Conservation (phyloP, 92 coral and sea anemone genomes). For the Muricea muricata region DNA sequence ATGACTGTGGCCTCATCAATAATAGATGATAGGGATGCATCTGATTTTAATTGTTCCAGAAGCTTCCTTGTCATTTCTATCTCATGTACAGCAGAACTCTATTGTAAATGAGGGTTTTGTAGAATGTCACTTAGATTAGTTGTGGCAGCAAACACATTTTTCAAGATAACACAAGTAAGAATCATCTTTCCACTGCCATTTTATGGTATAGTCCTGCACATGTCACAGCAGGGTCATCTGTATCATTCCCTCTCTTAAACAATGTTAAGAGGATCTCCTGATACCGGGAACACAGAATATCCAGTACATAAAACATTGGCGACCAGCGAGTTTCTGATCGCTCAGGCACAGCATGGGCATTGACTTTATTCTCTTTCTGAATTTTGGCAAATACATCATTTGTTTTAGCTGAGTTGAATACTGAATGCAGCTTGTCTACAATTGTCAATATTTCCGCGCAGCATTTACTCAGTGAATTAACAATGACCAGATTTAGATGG, state of each 20-base stretch:
- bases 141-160: conserved; percentile 7
- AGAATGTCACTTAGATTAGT: conserved; percentile 1
- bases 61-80: conserved; percentile 11
- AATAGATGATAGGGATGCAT: not conserved
- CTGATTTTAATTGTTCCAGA: not conserved
- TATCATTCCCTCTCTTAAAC: conserved; percentile 1
- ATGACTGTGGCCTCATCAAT: conserved; percentile 15
- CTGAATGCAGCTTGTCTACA: conserved; percentile 26
- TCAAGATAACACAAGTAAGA: conserved; percentile 21
- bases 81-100: conserved; percentile 15
- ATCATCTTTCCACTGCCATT: conserved; percentile 30
- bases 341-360: conserved; percentile 24
- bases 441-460: conserved; percentile 1
- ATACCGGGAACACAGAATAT: conserved; percentile 1
- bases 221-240: conserved; percentile 27
- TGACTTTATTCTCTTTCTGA: conserved; percentile 9
- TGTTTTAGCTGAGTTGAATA: no score
- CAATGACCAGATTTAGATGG: conserved; percentile 13
- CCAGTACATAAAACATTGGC: conserved; percentile 9
- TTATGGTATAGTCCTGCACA: conserved; percentile 8
- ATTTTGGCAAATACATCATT: not conserved
- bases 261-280: conserved; percentile 3
- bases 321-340: conserved; percentile 19
- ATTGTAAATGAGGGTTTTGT: conserved; percentile 21
- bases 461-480: not conserved